phyloP scores from a whole-genome alignment of 2,113 vertebrate species.

The Trachemys scripta region DNA sequence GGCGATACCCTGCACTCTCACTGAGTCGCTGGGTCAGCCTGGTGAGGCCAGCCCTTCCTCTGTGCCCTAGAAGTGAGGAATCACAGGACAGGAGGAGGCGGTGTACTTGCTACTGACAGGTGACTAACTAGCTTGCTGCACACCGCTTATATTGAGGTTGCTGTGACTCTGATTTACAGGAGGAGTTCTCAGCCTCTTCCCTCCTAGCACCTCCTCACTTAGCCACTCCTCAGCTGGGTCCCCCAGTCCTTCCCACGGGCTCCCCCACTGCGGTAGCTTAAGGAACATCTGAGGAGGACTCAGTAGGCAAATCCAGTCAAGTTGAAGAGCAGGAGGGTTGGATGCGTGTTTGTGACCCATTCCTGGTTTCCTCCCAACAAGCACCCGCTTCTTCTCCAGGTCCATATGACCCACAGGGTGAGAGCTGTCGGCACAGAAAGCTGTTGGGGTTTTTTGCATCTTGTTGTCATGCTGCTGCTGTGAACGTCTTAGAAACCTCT shows the following conservation, averaged over 20 bases:
- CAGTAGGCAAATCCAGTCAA: not conserved
- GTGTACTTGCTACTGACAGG: not conserved
- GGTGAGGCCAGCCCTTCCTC: no score
- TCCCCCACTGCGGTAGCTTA: not conserved
- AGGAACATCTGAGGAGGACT: not conserved
- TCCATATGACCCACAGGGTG: not conserved
- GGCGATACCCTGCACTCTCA: not conserved
- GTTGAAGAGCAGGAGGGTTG: not conserved
- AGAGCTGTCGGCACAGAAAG: constrained; percentile 23
- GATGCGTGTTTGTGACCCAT: not conserved
- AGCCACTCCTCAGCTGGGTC: not conserved
- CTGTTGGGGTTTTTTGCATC: not conserved
- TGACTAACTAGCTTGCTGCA: not conserved
- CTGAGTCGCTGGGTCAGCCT: not conserved
- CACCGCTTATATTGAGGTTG: not conserved
- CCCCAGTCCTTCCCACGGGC: not conserved
- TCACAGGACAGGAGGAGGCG: not conserved
- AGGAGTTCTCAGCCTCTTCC: not conserved
- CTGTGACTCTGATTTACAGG: not conserved
- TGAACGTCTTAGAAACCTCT: constrained; percentile 2
- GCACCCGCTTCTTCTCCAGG: not conserved
- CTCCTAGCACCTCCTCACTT: not conserved
- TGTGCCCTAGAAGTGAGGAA: no score
- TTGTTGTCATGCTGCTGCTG: constrained; percentile 37
- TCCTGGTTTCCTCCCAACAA: not conserved